Evolutionary conservation across 1,140 invertebrate species (phyloP), one percentile per base, ranked within the genome.

Genomic region (Tetraneura akinire): DNA sequence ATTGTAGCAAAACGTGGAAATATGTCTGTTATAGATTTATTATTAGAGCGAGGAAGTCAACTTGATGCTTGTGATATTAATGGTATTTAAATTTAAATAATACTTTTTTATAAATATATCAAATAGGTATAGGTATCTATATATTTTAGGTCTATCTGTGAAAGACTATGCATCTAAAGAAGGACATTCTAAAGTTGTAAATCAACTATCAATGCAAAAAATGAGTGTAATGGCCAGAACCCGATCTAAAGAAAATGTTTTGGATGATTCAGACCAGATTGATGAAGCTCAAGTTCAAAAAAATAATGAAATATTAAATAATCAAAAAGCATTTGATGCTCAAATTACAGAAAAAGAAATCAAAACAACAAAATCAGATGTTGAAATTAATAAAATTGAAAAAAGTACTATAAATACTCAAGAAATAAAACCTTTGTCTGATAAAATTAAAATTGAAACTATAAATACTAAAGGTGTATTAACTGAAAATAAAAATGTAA

Each of bases 1-100:
- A 82, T 87, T n/a, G 89, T 89, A 13, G 87, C 89, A 23, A 84
- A 85, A 6, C 84, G 86, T 80, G 85, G 86, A 23, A 83, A 88
- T 82, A 83, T 70, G 55, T 71, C 83, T 26, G 80, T 85, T 42
- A 81, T 83, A 8, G 80, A 83, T 45, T 57, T 85, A 11, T 83
- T 85, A 78, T 66, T 85, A 16, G 83, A 85, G 53, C 81, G 84
- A 80, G 84, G 84, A 49, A 83, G 84, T 81, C 71, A 82, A n/a
- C 71, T 84, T 10, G 81, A 82, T 14, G 81, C 82, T n/a, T 81
- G 80, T 60, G 85, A 85, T 81, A 83, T 82, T 32, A 85, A 85
- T 80, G 84, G 85, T 85, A 81, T 70, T 64, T 74, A 80, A 71
- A 23, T 42, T 68, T 11, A 45, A 32, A 53, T 57, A 80, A 37